Evolutionary conservation across 1,140 invertebrate species (phyloP), one percentile per base, ranked within the genome.

Genomic region (Lepidostoma basale): DNA sequence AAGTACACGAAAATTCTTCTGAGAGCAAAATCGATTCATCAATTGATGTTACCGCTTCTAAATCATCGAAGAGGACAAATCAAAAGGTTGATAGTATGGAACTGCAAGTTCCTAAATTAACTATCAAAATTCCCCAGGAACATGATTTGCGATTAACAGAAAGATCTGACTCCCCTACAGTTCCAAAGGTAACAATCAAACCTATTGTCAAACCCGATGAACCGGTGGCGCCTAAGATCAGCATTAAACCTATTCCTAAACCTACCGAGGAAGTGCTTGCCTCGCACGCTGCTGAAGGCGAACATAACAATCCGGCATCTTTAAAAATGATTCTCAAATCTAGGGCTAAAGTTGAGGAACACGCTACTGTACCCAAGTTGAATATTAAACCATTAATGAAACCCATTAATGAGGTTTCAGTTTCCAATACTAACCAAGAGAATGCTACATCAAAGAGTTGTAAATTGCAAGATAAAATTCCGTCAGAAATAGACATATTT

Each of bases 111-210:
- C 80, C 80, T 68, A 83, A 82, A 77, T 78, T 82, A 52, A 82
- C 79, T 14, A 81, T 83, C 62, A 83, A 71, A 33, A 71, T 71
- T 39, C 69, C 69, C n/a, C 64, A 25, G 54, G 58, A 74, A 47
- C 75, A 74, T 77, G 78, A 81, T 67, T 47, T 22, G n/a, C 30
- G 33, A 22, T 75, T 70, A 18, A 56, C 74, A 44, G 81, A 81
- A 67, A 42, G 49, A 20, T 73, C 79, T 73, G 78, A 80, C 59
- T 79, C 78, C 71, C 74, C 77, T 54, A 68, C 60, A 20, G 76
- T 82, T 56, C 79, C 81, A 73, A 82, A 81, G 75, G 74, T 81
- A 67, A 82, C 80, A 75, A 82, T 82, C 30, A 81, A 81, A 75
- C 81, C 81, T 47, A 76, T 81, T 74, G 69, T 79, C 49, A 81